Conservation (phyloP, 2,797 vertebrate genomes). For the Chelon labrosus region DNA sequence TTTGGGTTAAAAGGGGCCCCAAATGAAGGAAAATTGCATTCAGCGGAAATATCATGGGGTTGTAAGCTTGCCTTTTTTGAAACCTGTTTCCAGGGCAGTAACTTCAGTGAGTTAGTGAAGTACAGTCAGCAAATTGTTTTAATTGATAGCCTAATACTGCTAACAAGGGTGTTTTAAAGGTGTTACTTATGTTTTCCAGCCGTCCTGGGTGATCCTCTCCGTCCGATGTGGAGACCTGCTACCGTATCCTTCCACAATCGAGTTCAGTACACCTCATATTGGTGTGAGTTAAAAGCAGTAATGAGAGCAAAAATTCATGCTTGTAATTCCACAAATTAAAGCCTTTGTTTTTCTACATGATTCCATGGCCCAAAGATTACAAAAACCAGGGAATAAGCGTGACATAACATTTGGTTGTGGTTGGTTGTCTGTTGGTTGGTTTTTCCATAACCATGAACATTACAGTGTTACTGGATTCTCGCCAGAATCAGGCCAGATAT, state of each 20-base stretch:
- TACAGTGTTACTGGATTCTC: slow-evolving; percentile 97
- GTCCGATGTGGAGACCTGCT: slow-evolving; percentile 96
- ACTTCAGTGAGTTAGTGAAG: too few relatives aligned
- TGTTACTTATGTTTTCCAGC: slow-evolving; percentile 84
- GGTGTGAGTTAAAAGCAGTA: neutral
- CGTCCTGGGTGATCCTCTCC: slow-evolving; percentile 96
- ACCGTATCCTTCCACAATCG: slow-evolving; percentile 86
- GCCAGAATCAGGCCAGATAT: slow-evolving; percentile 95
- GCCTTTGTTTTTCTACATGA: neutral
- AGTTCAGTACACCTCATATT: neutral
- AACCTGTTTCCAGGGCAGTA: too few relatives aligned
- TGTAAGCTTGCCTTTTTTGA: too few relatives aligned
- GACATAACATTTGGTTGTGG: neutral
- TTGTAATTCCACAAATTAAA: neutral
- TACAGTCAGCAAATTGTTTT: too few relatives aligned
- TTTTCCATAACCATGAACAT: slow-evolving; percentile 78
- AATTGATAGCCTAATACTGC: too few relatives aligned
- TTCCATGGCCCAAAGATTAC: neutral
- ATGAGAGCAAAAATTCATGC: neutral
- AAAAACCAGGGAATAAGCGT: neutral
- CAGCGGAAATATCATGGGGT: too few relatives aligned
- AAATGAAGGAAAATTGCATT: too few relatives aligned
- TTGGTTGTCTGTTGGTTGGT: neutral
- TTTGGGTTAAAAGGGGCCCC: too few relatives aligned
- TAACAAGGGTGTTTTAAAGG: neutral